A percentile compares a stretch with the other conserved stretches of the same genome.
These are phyloP conservation scores for Cranoglanis bouderius DNA, from an alignment of 2,113 vertebrate species.

Conservation along the genomic window DNA sequence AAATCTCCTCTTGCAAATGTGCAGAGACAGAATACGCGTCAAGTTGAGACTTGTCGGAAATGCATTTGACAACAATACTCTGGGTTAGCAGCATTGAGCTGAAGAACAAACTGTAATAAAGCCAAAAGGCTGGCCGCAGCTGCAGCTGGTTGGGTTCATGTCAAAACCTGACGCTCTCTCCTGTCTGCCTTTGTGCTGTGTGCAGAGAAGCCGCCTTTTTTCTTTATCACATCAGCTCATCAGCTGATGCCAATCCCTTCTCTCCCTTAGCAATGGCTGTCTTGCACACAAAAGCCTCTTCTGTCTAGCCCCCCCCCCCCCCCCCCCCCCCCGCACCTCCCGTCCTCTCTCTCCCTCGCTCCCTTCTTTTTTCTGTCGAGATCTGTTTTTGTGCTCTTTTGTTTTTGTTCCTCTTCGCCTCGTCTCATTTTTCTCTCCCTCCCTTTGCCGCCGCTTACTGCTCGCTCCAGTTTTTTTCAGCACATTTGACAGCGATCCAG, in stretches of 20 bases:
- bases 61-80: constrained; percentile 29
- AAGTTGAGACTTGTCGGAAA: constrained; percentile 40
- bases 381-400: constrained; percentile 44
- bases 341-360: constrained; percentile 5
- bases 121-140: constrained; percentile 17
- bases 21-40: constrained; percentile 6
- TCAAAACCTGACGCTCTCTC: constrained; percentile 28
- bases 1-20: constrained; percentile 20
- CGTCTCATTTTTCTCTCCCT: constrained; percentile 43
- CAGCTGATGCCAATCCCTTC: constrained; percentile 52
- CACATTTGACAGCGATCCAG: constrained; percentile 70
- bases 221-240: constrained; percentile 46
- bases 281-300: constrained; percentile 37
- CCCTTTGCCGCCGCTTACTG: constrained; percentile 52
- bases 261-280: constrained; percentile 41
- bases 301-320: constrained; percentile 18
- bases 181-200: constrained; percentile 31
- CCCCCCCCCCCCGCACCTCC: neutral
- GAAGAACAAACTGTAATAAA: constrained; percentile 18
- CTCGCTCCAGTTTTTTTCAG: constrained; percentile 51
- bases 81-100: neutral
- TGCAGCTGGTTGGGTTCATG: constrained; percentile 29
- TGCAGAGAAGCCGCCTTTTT: constrained; percentile 34
- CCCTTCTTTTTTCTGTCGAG: constrained; percentile 33
- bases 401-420: constrained; percentile 44